These are phyloP conservation scores for Myotis findleyi DNA, from an alignment of 2,797 vertebrate species.

Conservation along the genomic window DNA sequence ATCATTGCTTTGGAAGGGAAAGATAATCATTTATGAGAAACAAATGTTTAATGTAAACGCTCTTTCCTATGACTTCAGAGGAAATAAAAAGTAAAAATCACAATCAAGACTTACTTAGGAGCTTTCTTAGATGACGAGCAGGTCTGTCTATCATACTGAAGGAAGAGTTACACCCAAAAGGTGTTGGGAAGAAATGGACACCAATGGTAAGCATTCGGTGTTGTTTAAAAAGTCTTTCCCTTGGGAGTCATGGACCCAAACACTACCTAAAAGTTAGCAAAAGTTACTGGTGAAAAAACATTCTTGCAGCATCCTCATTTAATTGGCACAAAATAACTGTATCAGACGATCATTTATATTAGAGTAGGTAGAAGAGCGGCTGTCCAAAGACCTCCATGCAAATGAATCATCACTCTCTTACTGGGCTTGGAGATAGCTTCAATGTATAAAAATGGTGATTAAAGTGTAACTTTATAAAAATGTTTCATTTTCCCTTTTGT, in stretches of 20 bases:
- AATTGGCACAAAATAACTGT: slow-evolving; percentile 60
- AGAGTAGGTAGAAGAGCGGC: slow-evolving; percentile 57
- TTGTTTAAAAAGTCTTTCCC: slow-evolving; percentile 50
- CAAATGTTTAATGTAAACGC: slow-evolving; percentile 64
- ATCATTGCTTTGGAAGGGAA: slow-evolving; percentile 31
- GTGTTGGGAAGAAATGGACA: not conserved
- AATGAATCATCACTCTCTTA: slow-evolving; percentile 68
- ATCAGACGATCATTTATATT: slow-evolving; percentile 62
- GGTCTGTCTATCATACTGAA: not conserved
- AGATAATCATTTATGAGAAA: not conserved
- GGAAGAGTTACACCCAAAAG: not conserved
- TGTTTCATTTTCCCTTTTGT: slow-evolving; percentile 72
- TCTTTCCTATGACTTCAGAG: slow-evolving; percentile 42
- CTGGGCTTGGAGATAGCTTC: slow-evolving; percentile 79
- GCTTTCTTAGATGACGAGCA: not conserved
- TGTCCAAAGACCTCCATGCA: slow-evolving; percentile 49
- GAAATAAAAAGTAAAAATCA: slow-evolving; percentile 24
- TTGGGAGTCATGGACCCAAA: slow-evolving; percentile 54
- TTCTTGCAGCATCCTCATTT: slow-evolving; percentile 64
- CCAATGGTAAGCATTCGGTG: not conserved
- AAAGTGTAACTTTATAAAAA: slow-evolving; percentile 89
- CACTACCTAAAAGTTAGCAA: slow-evolving; percentile 51
- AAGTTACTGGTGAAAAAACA: slow-evolving; percentile 52
- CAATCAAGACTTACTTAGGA: not conserved
- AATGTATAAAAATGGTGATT: slow-evolving; percentile 87